Percentiles rank a stretch among this genome's conserved stretches.
These are phyloP conservation scores for Pristionchus fissidentatus DNA, from an alignment of 2,888 invertebrate genomes.

Conservation along the genomic window DNA sequence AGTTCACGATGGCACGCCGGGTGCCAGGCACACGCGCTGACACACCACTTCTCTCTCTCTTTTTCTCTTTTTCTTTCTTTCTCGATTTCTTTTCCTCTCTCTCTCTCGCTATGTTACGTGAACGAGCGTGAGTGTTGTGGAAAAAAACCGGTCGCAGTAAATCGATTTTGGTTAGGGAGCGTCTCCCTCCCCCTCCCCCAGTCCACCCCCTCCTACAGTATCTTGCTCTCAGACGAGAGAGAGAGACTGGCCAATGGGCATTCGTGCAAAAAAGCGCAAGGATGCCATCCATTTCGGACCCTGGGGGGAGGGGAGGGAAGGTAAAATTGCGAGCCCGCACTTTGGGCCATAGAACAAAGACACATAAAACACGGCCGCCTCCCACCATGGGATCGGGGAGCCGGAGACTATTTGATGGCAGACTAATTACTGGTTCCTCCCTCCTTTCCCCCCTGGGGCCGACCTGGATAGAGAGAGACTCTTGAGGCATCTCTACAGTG, in stretches of 20 bases:
- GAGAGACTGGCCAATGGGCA: neutral
- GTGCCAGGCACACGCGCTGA: slow-evolving; percentile 32
- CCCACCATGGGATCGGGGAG: neutral
- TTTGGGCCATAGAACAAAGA: slow-evolving; percentile 37
- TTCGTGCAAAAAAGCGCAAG: neutral
- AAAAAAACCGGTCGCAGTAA: slow-evolving; percentile 51
- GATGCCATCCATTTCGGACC: neutral
- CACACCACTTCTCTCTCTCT: neutral
- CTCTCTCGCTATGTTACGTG: slow-evolving; percentile 36
- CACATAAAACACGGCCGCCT: slow-evolving; percentile 24
- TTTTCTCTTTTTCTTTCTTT: neutral
- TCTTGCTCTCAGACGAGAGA: slow-evolving; percentile 24
- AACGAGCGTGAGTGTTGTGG: slow-evolving; percentile 22
- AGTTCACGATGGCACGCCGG: neutral
- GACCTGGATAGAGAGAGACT: slow-evolving; percentile 29
- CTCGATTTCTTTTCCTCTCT: neutral
- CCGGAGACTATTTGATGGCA: slow-evolving; percentile 3
- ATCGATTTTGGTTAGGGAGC: slow-evolving; percentile 35
- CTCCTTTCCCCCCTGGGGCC: neutral
- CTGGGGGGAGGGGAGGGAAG: slow-evolving; percentile 1
- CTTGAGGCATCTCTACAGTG: slow-evolving; percentile 23
- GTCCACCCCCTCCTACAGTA: neutral
- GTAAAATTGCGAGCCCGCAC: neutral
- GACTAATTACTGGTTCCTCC: slow-evolving; percentile 5
- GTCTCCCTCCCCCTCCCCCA: slow-evolving; percentile 23